phyloP scores from a whole-genome alignment of 2,888 invertebrate species.

The Scaptomyza parva region DNA sequence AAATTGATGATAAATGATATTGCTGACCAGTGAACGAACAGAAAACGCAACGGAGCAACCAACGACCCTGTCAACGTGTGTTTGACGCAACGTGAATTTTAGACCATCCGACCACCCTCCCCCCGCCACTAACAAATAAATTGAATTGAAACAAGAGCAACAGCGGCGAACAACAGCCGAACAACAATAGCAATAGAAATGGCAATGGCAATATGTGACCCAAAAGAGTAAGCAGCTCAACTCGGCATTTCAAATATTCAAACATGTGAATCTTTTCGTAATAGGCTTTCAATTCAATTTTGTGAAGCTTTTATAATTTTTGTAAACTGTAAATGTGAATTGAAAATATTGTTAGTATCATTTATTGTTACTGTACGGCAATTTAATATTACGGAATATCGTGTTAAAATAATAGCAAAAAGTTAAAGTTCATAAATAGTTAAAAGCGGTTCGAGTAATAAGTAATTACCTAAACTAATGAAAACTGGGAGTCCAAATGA shows the following conservation, averaged over 20 bases:
- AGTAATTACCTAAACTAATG: too few species aligned
- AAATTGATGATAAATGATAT: conserved; percentile 82
- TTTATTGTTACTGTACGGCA: background rate
- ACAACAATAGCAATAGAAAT: background rate
- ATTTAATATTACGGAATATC: too few species aligned
- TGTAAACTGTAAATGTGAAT: background rate
- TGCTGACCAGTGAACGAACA: conserved; percentile 66
- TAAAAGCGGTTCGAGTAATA: too few species aligned
- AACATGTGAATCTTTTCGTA: background rate
- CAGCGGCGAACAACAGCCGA: conserved; percentile 36
- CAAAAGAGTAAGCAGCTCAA: conserved; percentile 6
- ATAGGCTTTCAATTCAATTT: background rate
- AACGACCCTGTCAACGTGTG: conserved; percentile 73
- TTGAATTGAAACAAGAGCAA: conserved; percentile 32
- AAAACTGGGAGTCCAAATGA: background rate
- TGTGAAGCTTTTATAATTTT: background rate
- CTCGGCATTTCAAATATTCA: conserved; percentile 21
- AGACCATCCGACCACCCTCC: conserved; percentile 46
- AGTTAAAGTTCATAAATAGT: background rate
- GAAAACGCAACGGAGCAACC: conserved; percentile 30
- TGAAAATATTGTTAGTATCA: background rate
- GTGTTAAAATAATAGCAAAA: too few species aligned
- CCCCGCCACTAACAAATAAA: conserved; percentile 51
- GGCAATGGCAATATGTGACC: conserved; percentile 32
- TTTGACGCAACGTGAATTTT: conserved; percentile 70